Conservation (phyloP, 2,113 vertebrate species). For the Phylloscopus trochilus region DNA sequence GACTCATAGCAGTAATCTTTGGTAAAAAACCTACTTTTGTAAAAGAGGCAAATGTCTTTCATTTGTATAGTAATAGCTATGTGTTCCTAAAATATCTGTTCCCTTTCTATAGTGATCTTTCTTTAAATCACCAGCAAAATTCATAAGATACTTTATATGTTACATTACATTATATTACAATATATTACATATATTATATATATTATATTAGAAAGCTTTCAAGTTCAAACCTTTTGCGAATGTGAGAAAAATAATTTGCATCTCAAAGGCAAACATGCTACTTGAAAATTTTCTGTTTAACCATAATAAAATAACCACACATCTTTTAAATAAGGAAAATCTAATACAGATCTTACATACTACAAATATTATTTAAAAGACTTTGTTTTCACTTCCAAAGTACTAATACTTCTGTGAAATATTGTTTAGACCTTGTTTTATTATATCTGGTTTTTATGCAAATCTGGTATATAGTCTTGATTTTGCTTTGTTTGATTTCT, state of each 20-base stretch:
- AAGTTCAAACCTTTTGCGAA: not conserved
- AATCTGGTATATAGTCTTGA: not conserved
- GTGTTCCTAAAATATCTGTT: not conserved
- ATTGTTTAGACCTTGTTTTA: not conserved
- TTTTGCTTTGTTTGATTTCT: not conserved
- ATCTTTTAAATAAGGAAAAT: not conserved
- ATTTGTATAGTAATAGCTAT: not conserved
- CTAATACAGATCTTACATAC: not conserved
- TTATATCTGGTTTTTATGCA: not conserved
- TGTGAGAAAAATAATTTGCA: not conserved
- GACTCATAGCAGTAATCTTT: not conserved
- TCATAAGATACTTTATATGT: not conserved
- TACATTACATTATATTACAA: too few species aligned
- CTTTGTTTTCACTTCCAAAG: not conserved
- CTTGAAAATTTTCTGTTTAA: not conserved
- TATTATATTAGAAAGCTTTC: not conserved
- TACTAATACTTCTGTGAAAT: not conserved
- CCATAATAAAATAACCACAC: not conserved
- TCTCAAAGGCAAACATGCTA: not conserved
- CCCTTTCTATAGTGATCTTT: not conserved
- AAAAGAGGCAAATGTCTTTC: not conserved
- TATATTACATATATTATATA: not conserved
- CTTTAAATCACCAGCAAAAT: not conserved
- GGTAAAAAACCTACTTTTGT: not conserved
- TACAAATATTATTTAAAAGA: not conserved